Evolutionary conservation across 2,888 invertebrate species (phyloP), one percentile per base, ranked within the genome.

Genomic region (Harpalus rufipes): DNA sequence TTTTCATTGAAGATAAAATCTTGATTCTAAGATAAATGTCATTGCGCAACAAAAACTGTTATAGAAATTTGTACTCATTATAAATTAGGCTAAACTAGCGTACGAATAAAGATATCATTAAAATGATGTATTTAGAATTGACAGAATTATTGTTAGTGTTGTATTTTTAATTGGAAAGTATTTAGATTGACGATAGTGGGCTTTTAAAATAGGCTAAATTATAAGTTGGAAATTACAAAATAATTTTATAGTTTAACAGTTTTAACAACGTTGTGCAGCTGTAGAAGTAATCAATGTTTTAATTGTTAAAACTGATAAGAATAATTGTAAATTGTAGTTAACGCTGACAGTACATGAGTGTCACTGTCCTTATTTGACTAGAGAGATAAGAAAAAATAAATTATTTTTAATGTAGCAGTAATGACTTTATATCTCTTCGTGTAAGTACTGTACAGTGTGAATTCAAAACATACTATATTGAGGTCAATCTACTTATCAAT

Each of bases 201-300:
- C 44, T 51, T 51, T 51, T 4, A 51, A 51, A 51, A 51, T 51
- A 51, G 44, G 12, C 6, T 51, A 4, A 51, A 12, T 51, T 51
- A 51, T 51, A 51, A 12, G 10, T 51, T 51, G 5, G 44, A 10
- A 51, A 51, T 51, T 51, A 7, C 12, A 51, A 51, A 51, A 12
- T 51, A 10, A 0, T 51, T 51, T 51, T 12, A 32, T 32, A 32
- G 32, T 32, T 4, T 32, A 0, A 32, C 32, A 12, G 44, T 12
- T 10, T 8, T 12, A 10, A 51, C 44, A 51, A 12, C 12, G 2
- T 12, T 51, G 8, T 12, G 44, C 12, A 51, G 44, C 44, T 51
- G 44, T 51, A 44, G 44, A 51, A 51, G 44, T 51, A 51, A 51
- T 51, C 44, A 51, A 12, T 51, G 44, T 51, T 51, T 32, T 51